Evolutionary conservation across 2,888 invertebrate genomes (phyloP), one percentile per base, ranked within the genome.

Genomic region (Subacronicta megacephala): DNA sequence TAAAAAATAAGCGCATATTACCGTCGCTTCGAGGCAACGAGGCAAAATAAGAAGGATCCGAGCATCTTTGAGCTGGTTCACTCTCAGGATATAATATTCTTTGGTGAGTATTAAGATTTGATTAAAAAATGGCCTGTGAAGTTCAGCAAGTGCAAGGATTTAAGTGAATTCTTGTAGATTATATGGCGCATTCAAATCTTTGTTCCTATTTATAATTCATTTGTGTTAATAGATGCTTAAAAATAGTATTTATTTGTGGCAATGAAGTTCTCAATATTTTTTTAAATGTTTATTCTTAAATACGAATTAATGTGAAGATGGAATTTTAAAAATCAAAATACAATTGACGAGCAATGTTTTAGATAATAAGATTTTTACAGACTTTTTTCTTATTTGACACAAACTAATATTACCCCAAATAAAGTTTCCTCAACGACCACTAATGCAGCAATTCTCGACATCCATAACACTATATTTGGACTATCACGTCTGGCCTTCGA

Each of bases 1-100:
- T 75, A 61, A 75, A 51, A 71, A 72, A 70, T 75, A 71, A 66
- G 58, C 52, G 67, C 53, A 75, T 65, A 71, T 61, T 71, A 74
- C 61, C 36, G 58, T 50, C 49, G 43, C 57, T 50, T 37, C 53
- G 60, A 57, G 20, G 51, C 71, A 64, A 64, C 65, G 75, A 56
- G 38, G 60, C 70, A 54, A 60, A 63, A 62, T 70, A 69, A 69
- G 64, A 69, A 51, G 55, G 50, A 50, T 43, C 59, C 38, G 40
- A 70, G 51, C 49, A 46, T 49, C 38, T 54, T 29, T 23, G 41
- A 51, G 53, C 52, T 45, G 35, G 46, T 41, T 42, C 33, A 45
- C 53, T 59, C 37, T 43, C 23, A 18, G 26, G 71, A 53, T 69
- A 54, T 73, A 54, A 69, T 72, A 66, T 72, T 69, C 53, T 43